Evolutionary conservation across 2,888 invertebrate species (phyloP).

Genomic region (Scaeva pyrastri): DNA sequence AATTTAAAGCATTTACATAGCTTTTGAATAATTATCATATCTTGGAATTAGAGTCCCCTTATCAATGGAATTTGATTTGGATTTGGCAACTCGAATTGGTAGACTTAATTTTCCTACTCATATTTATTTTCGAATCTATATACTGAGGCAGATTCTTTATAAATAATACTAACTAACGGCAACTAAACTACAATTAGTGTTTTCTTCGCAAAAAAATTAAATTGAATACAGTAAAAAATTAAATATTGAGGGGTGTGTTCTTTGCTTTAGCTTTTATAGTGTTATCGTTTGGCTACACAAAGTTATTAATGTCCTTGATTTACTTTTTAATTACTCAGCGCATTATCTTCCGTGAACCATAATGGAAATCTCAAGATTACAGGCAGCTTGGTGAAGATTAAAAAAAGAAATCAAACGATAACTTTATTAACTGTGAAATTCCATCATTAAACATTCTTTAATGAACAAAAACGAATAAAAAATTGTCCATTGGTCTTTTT

Average conservation of each 20-base stretch:
- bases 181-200: neutral
- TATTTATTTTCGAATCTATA: neutral
- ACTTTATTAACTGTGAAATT: slow-evolving; percentile 4
- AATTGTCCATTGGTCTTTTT: slow-evolving; percentile 13
- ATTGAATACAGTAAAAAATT: neutral
- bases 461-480: neutral
- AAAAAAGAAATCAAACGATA: neutral
- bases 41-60: neutral
- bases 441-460: neutral
- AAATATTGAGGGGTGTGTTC: slow-evolving; percentile 29
- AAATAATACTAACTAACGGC: too few relatives aligned
- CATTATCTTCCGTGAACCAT: slow-evolving; percentile 51
- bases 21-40: neutral
- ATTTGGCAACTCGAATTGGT: neutral
- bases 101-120: neutral
- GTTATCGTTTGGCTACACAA: slow-evolving; percentile 18
- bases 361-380: slow-evolving; percentile 46
- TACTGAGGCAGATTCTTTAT: too few relatives aligned
- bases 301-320: slow-evolving; percentile 28
- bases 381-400: slow-evolving; percentile 42
- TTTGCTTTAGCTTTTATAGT: neutral
- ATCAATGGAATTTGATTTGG: neutral
- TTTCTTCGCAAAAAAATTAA: neutral
- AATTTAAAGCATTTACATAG: too few relatives aligned
- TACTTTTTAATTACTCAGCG: neutral